phyloP scores from a whole-genome alignment of 1,140 invertebrate species.

The Lepidotrigona ventralis region DNA sequence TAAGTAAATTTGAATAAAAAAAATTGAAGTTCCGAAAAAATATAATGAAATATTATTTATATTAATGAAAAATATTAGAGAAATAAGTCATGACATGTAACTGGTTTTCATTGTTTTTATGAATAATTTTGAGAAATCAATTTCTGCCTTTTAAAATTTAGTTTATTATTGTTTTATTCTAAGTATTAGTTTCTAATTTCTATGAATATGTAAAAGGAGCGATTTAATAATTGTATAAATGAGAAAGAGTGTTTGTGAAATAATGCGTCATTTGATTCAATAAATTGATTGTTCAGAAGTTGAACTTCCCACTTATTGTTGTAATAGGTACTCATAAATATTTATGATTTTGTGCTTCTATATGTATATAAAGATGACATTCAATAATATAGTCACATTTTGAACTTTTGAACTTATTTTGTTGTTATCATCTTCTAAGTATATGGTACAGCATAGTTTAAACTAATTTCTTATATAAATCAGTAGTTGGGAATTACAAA shows the following conservation, averaged over 20 bases:
- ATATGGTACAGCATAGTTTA: not conserved
- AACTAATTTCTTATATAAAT: not conserved
- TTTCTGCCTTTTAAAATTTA: not conserved
- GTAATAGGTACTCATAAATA: not conserved
- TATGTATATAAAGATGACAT: not conserved
- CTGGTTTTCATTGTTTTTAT: not conserved
- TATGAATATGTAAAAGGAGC: not conserved
- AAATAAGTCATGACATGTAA: not conserved
- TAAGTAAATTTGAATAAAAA: slow-evolving; percentile 31
- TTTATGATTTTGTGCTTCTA: not conserved
- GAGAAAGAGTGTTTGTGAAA: not conserved
- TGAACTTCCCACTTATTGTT: not conserved
- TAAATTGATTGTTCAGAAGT: not conserved
- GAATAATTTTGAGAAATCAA: not conserved
- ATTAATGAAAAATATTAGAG: not conserved
- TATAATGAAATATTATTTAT: too few species aligned
- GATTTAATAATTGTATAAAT: not conserved
- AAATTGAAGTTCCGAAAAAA: not conserved
- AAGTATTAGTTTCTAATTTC: not conserved
- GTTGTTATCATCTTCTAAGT: not conserved
- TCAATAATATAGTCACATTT: not conserved
- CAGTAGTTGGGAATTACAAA: not conserved
- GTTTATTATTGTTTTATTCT: slow-evolving; percentile 6
- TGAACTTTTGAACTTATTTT: not conserved
- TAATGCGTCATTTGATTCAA: not conserved